Percentiles rank a stretch among this genome's conserved stretches.
Evolutionary conservation across 2,797 vertebrate genomes (phyloP).

Genomic region (Propithecus deckenii): DNA sequence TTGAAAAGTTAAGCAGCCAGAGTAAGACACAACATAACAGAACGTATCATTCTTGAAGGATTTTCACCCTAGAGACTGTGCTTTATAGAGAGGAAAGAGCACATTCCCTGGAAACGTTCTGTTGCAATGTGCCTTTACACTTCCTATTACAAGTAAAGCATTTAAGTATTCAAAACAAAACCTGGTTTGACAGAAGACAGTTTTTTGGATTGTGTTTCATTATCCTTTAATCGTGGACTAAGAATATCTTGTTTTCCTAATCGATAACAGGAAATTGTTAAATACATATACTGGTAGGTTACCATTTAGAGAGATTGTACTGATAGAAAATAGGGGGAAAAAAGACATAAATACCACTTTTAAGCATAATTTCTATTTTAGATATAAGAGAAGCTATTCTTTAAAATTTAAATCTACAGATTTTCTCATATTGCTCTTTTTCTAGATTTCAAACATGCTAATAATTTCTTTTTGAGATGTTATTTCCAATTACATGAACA

Average conservation of each 20-base stretch:
- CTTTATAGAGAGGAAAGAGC: background rate
- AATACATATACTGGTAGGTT: background rate
- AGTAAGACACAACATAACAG: background rate
- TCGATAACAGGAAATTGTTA: background rate
- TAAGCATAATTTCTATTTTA: constrained; percentile 22
- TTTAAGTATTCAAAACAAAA: background rate
- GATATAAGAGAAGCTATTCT: background rate
- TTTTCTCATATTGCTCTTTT: background rate
- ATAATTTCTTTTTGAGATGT: constrained; percentile 32
- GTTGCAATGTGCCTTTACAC: background rate
- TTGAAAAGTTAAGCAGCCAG: background rate
- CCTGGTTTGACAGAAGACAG: background rate
- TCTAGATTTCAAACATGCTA: constrained; percentile 28
- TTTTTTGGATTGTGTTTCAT: background rate
- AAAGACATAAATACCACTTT: too few species aligned
- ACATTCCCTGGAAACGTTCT: background rate
- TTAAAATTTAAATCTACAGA: constrained; percentile 41
- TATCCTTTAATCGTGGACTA: background rate
- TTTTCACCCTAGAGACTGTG: background rate
- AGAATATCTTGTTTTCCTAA: background rate
- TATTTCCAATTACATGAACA: constrained; percentile 1
- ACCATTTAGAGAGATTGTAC: background rate
- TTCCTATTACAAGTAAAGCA: background rate
- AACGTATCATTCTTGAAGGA: background rate
- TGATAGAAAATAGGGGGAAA: background rate